These are phyloP conservation scores for Pelecanus crispus DNA, from an alignment of 2,113 vertebrate species.

Conservation along the genomic window DNA sequence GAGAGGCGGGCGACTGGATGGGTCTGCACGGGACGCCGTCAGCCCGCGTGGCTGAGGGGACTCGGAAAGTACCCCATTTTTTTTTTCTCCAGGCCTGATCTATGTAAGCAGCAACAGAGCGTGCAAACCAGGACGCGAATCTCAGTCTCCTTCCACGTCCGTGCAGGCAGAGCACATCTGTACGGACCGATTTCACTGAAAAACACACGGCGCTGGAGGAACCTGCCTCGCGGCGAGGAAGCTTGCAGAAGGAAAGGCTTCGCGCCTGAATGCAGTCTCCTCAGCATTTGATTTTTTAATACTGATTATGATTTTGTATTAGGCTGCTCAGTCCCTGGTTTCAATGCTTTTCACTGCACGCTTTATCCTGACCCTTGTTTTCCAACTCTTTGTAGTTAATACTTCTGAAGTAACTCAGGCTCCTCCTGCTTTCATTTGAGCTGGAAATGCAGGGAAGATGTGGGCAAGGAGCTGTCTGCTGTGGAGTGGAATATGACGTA, in stretches of 20 bases:
- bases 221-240: fast-evolving
- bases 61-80: not conserved
- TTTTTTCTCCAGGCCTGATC: not conserved
- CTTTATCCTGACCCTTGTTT: not conserved
- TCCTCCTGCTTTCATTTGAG: fast-evolving
- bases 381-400: not conserved
- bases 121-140: not conserved
- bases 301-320: not conserved
- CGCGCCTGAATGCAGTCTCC: not conserved
- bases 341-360: not conserved
- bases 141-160: too few species aligned
- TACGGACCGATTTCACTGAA: fast-evolving
- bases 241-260: not conserved
- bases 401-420: not conserved
- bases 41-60: not conserved
- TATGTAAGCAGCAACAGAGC: not conserved
- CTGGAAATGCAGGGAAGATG: not conserved
- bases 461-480: not conserved
- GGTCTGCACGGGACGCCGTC: not conserved
- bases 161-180: not conserved
- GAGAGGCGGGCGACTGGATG: fast-evolving
- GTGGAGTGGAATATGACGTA: fast-evolving
- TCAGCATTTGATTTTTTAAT: not conserved
- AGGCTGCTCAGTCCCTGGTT: not conserved
- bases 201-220: too few species aligned